These are phyloP conservation scores for Cryptoprocta ferox DNA, from an alignment of 2,797 vertebrate genomes.

Conservation along the genomic window DNA sequence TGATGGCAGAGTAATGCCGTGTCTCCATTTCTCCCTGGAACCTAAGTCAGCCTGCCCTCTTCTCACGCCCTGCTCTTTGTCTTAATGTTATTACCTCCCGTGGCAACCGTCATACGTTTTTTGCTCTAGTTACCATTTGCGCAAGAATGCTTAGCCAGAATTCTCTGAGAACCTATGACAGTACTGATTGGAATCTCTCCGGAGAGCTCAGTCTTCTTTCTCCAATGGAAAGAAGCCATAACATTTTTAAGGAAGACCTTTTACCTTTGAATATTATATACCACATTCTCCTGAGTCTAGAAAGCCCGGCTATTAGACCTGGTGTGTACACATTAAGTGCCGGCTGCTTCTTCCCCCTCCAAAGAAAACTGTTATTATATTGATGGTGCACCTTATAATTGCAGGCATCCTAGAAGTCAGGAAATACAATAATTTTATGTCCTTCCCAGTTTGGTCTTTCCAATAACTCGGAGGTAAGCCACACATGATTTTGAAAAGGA, in stretches of 20 bases:
- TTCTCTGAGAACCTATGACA: slow-evolving; percentile 42
- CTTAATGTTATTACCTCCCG: neutral
- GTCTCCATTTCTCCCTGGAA: neutral
- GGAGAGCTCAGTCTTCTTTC: neutral
- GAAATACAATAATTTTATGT: neutral
- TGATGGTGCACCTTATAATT: neutral
- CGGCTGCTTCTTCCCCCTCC: neutral
- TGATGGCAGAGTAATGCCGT: neutral
- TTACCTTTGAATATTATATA: neutral
- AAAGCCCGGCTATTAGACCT: neutral
- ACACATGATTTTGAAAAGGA: neutral
- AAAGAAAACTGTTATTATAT: neutral
- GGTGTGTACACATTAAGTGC: neutral
- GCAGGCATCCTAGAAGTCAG: neutral
- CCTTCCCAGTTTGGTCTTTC: neutral
- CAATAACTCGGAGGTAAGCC: neutral
- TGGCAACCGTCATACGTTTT: neutral
- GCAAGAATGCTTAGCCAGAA: slow-evolving; percentile 31
- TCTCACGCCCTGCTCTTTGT: neutral
- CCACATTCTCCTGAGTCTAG: neutral
- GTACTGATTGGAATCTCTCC: slow-evolving; percentile 21
- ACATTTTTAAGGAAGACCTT: neutral
- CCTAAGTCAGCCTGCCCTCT: neutral
- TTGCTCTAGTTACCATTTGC: slow-evolving; percentile 24
- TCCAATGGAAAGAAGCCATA: neutral